Conservation (phyloP, 2,797 vertebrate species). For the Morus bassanus region DNA sequence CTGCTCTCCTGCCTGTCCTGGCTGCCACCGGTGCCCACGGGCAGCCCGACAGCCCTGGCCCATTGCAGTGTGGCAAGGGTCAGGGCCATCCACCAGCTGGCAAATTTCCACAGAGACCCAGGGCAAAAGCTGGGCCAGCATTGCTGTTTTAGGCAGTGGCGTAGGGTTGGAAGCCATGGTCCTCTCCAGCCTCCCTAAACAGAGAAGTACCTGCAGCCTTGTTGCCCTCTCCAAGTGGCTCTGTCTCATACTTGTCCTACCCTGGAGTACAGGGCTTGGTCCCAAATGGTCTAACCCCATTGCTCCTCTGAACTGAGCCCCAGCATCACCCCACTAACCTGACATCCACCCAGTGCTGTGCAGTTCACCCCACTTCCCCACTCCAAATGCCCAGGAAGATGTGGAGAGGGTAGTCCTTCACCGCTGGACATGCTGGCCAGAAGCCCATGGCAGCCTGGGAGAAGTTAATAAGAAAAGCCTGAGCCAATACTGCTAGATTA, state of each 20-base stretch:
- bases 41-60: background rate
- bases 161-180: background rate
- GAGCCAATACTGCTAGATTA: background rate
- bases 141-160: background rate
- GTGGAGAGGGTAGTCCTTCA: background rate
- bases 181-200: background rate
- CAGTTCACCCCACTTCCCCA: background rate
- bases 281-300: background rate
- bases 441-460: background rate
- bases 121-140: background rate
- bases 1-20: background rate
- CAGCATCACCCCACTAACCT: background rate
- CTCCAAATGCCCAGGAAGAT: background rate
- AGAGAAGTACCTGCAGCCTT: too few relatives aligned
- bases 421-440: background rate
- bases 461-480: background rate
- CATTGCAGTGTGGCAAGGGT: background rate
- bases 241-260: background rate
- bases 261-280: background rate
- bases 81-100: background rate
- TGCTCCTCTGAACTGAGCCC: background rate
- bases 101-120: background rate
- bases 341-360: too few relatives aligned
- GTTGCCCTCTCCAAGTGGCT: background rate
- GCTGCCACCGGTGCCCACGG: background rate